These are phyloP conservation scores for Esperia sulphurella DNA, from an alignment of 2,888 invertebrate genomes.

Conservation along the genomic window DNA sequence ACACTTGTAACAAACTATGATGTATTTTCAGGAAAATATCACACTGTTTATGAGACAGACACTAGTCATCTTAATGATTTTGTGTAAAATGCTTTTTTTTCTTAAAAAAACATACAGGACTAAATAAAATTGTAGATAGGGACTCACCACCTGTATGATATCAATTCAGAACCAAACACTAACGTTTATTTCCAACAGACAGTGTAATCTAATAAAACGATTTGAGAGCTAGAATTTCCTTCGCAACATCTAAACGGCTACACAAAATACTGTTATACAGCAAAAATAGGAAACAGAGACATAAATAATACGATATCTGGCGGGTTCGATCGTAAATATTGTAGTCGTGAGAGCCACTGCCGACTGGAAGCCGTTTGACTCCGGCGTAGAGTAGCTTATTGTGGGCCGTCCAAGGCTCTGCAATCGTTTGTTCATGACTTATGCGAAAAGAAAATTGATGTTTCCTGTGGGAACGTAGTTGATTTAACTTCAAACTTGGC, in stretches of 20 bases:
- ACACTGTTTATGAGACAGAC: no score
- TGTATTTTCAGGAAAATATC: no score
- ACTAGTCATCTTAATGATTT: no score
- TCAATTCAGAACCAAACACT: no score
- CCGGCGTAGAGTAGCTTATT: slow-evolving; percentile 1
- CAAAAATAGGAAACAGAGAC: slow-evolving; percentile 52
- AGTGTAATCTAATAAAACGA: not conserved
- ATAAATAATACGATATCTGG: slow-evolving; percentile 67
- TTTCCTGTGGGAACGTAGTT: not conserved
- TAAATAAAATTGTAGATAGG: no score
- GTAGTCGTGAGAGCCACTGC: slow-evolving; percentile 50
- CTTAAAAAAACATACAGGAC: no score
- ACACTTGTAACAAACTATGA: no score
- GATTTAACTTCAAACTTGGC: no score
- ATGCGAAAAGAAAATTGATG: slow-evolving; percentile 9
- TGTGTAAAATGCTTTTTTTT: no score
- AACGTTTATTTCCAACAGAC: not conserved
- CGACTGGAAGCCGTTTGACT: slow-evolving; percentile 29
- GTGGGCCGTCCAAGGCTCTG: slow-evolving; percentile 3
- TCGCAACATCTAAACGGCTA: slow-evolving; percentile 17
- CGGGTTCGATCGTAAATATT: slow-evolving; percentile 51
- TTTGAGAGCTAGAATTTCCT: slow-evolving; percentile 3
- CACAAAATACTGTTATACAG: slow-evolving; percentile 19
- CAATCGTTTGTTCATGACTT: slow-evolving; percentile 5
- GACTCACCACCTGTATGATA: no score